Base-by-base conservation (phyloP, 2,888 invertebrate genomes). In the Siphlonurus alternatus region DNA sequence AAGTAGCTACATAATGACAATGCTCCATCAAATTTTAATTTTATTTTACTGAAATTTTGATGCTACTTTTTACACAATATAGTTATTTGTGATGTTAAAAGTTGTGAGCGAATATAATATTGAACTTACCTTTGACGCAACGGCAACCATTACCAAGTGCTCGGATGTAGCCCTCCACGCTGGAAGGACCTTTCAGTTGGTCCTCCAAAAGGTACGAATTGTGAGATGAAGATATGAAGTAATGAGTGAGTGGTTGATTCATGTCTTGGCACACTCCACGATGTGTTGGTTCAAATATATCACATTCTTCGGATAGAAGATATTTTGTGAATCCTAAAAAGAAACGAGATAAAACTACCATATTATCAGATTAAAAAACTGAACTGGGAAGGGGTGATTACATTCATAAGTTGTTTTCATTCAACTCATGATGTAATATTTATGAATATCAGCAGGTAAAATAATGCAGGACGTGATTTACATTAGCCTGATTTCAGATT, bases 131-230 rank as follows among this genome's bases (percentile, higher is more conserved):
- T 71, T 80, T 80, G n/a, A 81, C 71, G 70, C 78, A 77, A n/a
- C 80, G 71, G 69, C 80, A 80, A 53, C 79, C 79, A 66, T 77
- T 74, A 62, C 75, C 75, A 38, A 81, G 71, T 7, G 79, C 80
- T 62, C 76, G 71, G 25, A 77, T 74, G 69, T 78, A 80, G 7
- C 79, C 80, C 65, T 81, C 80, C 18, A 77, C 72, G 68, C 77
- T 76, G 20, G 78, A 77, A 3, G 79, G 78, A 1, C 80, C 80
- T 66, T 77, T 78, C 60, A 79, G 70, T 69, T 81, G 81, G 69
- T 81, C 80, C 70, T 80, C 79, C 63, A 79, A 73, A 61, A 79
- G 71, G 70, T 77, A 79, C 72, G 79, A 80, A 71, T 80, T 80
- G 70, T 79, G 77, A 25, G 78, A 79, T 62, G 78, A 73, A 25